Conservation (phyloP, 2,113 vertebrate species). For the Eurystomus gularis region DNA sequence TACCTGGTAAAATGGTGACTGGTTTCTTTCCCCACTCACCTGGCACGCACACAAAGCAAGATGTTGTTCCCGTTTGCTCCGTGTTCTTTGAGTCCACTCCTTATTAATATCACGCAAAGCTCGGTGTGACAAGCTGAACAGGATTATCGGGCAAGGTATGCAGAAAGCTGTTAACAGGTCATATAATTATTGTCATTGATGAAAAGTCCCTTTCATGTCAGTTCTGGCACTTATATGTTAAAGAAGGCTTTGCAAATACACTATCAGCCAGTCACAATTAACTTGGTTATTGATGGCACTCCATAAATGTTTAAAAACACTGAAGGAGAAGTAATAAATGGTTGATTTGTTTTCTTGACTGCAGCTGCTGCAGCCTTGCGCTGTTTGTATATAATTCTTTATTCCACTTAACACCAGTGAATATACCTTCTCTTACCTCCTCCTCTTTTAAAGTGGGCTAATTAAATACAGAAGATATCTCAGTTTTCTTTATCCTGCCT, state of each 20-base stretch:
- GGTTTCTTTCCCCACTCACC: not conserved
- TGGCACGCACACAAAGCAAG: not conserved
- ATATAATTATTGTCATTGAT: not conserved
- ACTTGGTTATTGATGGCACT: conserved; percentile 44
- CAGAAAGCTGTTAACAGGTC: not conserved
- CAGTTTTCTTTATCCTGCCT: too few relatives aligned
- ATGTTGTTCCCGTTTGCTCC: not conserved
- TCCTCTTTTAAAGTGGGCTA: not conserved
- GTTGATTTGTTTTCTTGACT: conserved; percentile 59
- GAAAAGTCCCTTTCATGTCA: not conserved
- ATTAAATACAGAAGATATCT: too few relatives aligned
- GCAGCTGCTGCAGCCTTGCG: not conserved
- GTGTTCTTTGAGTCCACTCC: not conserved
- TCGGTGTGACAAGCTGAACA: not conserved
- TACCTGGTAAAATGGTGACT: not conserved
- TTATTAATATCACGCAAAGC: not conserved
- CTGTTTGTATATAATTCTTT: conserved; percentile 23
- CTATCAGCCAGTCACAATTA: conserved; percentile 37
- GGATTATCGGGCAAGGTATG: not conserved
- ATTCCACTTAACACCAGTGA: conserved; percentile 32
- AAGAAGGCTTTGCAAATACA: conserved; percentile 7
- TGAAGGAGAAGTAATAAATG: conserved; percentile 58
- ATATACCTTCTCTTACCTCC: conserved; percentile 1
- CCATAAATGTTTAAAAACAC: conserved; percentile 64
- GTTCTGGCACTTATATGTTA: not conserved